A percentile compares a stretch with the other conserved stretches of the same genome.
Evolutionary conservation across 2,888 invertebrate species (phyloP).

Genomic region (Anarsia innoxiella): DNA sequence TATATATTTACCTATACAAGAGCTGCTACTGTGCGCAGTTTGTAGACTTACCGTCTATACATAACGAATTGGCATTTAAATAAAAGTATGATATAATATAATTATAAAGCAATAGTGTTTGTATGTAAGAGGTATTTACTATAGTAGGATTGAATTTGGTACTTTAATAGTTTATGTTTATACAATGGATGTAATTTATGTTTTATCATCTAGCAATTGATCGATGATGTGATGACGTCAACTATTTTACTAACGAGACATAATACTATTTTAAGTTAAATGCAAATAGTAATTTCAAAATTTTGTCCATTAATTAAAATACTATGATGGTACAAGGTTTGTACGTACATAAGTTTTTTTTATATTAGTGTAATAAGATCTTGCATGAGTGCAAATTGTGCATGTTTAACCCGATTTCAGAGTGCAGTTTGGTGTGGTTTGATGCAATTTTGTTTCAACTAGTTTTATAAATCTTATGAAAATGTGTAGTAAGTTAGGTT

Average conservation of each 20-base stretch:
- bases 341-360: conserved; percentile 53
- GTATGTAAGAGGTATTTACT: conserved; percentile 46
- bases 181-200: conserved; percentile 35
- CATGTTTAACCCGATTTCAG: conserved; percentile 50
- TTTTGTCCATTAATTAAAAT: conserved; percentile 35
- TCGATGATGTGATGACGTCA: conserved; percentile 24
- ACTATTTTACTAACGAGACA: conserved; percentile 42
- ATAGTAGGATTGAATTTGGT: conserved; percentile 32
- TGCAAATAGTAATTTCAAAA: conserved; percentile 31
- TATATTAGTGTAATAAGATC: conserved; percentile 34
- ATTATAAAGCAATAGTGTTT: conserved; percentile 41
- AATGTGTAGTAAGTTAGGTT: conserved; percentile 12
- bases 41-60: too few relatives aligned
- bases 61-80: conserved; percentile 26
- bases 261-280: conserved; percentile 53
- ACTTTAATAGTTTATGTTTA: conserved; percentile 35
- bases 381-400: conserved; percentile 52
- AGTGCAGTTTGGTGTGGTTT: conserved; percentile 53
- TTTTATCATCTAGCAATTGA: conserved; percentile 26
- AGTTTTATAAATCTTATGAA: conserved; percentile 1
- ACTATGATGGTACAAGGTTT: conserved; percentile 40
- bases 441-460: conserved; percentile 15
- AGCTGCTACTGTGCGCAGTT: too few relatives aligned
- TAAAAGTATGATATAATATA: conserved; percentile 27
- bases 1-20: too few relatives aligned